phyloP scores from a whole-genome alignment of 2,888 invertebrate species.

The Heteromyza rotundicornis region DNA sequence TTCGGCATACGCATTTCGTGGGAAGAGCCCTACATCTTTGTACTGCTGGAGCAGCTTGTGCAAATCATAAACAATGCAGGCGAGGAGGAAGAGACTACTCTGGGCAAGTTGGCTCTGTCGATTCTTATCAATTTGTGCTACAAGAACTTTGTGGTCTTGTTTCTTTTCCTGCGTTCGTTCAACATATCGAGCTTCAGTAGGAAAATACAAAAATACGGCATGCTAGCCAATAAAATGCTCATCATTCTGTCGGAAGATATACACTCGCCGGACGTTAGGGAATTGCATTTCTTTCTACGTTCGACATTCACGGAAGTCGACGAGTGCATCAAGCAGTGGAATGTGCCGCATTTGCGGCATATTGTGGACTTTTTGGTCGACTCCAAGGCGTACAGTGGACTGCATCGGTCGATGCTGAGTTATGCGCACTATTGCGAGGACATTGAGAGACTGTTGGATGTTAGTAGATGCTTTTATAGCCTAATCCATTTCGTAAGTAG shows the following conservation, averaged over 20 bases:
- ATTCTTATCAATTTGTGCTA: constrained; percentile 81
- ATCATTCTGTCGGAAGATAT: constrained; percentile 59
- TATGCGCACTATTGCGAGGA: constrained; percentile 51
- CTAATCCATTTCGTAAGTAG: background rate
- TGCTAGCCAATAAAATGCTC: constrained; percentile 58
- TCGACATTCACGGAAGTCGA: constrained; percentile 52
- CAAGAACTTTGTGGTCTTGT: constrained; percentile 77
- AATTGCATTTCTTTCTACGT: constrained; percentile 53
- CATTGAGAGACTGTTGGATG: constrained; percentile 53
- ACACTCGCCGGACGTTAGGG: constrained; percentile 48
- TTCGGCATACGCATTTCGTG: constrained; percentile 80
- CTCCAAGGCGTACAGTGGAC: constrained; percentile 46
- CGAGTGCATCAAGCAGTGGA: constrained; percentile 53
- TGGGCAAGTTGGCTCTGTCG: constrained; percentile 66
- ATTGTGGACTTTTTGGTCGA: constrained; percentile 57
- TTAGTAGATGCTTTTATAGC: constrained; percentile 34
- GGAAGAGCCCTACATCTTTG: constrained; percentile 78
- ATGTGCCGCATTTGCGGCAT: constrained; percentile 56
- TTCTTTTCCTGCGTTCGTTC: constrained; percentile 74
- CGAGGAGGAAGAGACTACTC: constrained; percentile 54
- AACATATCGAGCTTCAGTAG: constrained; percentile 63
- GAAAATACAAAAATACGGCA: constrained; percentile 53
- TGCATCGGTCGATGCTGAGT: constrained; percentile 52
- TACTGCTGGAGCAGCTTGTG: constrained; percentile 72
- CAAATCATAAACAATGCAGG: constrained; percentile 68